These are phyloP conservation scores for Cephus runcator DNA, from an alignment of 2,888 invertebrate genomes.

Conservation along the genomic window DNA sequence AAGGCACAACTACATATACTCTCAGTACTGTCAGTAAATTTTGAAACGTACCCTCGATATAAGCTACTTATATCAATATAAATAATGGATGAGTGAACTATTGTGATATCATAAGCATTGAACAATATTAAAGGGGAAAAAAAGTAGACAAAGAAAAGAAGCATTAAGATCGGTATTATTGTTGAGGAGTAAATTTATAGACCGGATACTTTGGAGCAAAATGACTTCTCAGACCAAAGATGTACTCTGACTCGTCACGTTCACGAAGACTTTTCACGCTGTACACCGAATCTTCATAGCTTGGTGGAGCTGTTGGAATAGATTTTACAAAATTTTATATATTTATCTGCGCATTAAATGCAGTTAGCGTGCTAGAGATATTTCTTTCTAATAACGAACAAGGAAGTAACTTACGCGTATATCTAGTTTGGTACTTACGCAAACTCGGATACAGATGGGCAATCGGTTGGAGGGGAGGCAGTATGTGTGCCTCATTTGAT, in stretches of 20 bases:
- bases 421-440: conserved; percentile 62
- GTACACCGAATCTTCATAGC: conserved; percentile 73
- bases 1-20: too few relatives aligned
- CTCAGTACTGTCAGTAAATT: too few relatives aligned
- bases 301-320: conserved; percentile 71
- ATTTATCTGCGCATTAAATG: too few relatives aligned
- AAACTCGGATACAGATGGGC: conserved; percentile 67
- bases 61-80: too few relatives aligned
- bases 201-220: conserved; percentile 63
- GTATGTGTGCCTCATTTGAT: conserved; percentile 51
- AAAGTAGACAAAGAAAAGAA: too few relatives aligned
- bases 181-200: conserved; percentile 51
- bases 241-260: conserved; percentile 71
- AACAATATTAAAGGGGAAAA: too few relatives aligned
- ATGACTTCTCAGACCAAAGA: conserved; percentile 49
- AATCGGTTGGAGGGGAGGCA: conserved; percentile 49
- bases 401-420: not conserved
- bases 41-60: too few relatives aligned
- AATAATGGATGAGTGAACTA: too few relatives aligned
- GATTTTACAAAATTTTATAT: conserved; percentile 15
- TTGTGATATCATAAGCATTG: too few relatives aligned
- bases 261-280: conserved; percentile 74
- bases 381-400: too few relatives aligned
- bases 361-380: too few relatives aligned
- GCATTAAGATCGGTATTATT: conserved; percentile 21